Conservation (phyloP, 1,140 invertebrate species). For the Sipha flava region DNA sequence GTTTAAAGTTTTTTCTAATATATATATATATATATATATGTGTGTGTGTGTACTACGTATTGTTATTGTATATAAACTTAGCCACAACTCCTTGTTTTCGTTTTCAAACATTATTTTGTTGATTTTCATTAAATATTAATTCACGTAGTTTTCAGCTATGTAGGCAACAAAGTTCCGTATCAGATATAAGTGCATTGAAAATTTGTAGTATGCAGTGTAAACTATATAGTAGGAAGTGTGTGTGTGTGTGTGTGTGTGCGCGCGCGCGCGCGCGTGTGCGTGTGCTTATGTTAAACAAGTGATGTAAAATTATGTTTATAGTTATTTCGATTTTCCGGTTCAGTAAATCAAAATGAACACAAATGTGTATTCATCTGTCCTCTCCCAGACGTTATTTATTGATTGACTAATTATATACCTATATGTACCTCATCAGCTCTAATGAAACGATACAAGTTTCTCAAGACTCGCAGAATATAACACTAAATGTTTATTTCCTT, state of each 20-base stretch:
- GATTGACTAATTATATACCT: not conserved
- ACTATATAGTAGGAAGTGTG: not conserved
- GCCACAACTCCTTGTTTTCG: too few relatives aligned
- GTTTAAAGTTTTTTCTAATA: too few relatives aligned
- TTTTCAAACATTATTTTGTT: too few relatives aligned
- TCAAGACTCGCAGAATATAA: not conserved
- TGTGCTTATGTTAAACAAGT: not conserved
- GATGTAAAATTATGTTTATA: not conserved
- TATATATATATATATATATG: too few relatives aligned
- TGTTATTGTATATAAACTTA: too few relatives aligned
- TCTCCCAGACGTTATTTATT: not conserved
- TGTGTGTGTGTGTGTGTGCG: not conserved
- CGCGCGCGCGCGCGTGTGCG: not conserved
- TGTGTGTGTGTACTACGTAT: too few relatives aligned
- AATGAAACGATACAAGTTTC: not conserved
- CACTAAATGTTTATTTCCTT: not conserved
- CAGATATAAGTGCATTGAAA: too few relatives aligned
- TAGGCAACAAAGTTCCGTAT: too few relatives aligned
- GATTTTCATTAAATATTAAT: too few relatives aligned
- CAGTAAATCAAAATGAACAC: conserved; percentile 4
- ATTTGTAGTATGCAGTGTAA: too few relatives aligned
- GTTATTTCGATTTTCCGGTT: not conserved
- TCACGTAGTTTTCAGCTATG: too few relatives aligned
- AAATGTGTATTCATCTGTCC: not conserved
- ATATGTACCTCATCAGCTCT: not conserved